These are phyloP conservation scores for Lissocephala sabroskyi DNA, from an alignment of 2,888 invertebrate species.

Conservation along the genomic window DNA sequence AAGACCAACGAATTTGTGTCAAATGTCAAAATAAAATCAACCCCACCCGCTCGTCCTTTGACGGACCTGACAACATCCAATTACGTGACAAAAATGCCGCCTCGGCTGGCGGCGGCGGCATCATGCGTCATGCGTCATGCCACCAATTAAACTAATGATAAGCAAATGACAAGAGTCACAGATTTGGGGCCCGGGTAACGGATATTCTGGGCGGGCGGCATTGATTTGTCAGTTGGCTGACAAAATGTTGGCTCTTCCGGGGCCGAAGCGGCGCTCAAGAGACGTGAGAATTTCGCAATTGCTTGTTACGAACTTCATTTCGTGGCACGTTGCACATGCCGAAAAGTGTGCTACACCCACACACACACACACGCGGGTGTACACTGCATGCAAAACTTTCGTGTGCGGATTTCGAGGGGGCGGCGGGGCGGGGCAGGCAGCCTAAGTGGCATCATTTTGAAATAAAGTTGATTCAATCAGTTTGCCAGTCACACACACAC, in stretches of 20 bases:
- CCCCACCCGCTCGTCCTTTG: no score
- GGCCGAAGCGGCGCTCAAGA: conserved; percentile 18
- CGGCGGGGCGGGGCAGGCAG: no score
- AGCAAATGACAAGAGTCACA: conserved; percentile 23
- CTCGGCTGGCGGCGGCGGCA: neutral
- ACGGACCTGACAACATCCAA: conserved; percentile 55
- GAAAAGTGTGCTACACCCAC: conserved; percentile 51
- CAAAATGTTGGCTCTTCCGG: conserved; percentile 3
- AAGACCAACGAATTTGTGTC: conserved; percentile 61
- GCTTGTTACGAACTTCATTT: conserved; percentile 69
- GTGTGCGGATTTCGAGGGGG: conserved; percentile 1
- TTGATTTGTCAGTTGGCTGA: conserved; percentile 11
- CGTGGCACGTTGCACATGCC: conserved; percentile 50
- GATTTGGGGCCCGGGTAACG: neutral
- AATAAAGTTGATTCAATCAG: conserved; percentile 73
- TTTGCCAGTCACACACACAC: conserved; percentile 33
- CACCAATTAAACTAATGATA: conserved; percentile 71
- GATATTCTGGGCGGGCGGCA: neutral
- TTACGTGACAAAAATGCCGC: conserved; percentile 25
- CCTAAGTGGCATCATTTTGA: conserved; percentile 72
- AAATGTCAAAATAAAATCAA: conserved; percentile 55
- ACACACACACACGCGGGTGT: neutral
- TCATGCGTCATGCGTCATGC: conserved; percentile 39
- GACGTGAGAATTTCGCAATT: conserved; percentile 71
- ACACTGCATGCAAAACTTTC: conserved; percentile 47